Conservation (phyloP, 30 jellyfish, hydroid and myxozoan species). For the Hydra vulgaris region DNA sequence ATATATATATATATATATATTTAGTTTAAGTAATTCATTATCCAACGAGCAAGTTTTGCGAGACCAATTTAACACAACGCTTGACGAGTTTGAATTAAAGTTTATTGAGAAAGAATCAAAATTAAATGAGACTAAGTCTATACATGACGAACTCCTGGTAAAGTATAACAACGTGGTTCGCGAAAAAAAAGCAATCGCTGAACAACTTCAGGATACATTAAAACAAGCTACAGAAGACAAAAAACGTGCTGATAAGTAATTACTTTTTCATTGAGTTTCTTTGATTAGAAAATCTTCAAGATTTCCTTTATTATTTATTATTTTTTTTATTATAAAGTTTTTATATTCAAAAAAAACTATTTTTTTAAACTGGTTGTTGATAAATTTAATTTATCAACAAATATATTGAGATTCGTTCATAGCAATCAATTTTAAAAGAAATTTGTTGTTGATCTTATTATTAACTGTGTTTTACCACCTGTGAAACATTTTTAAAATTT, state of each 20-base stretch:
- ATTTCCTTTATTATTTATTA: no score
- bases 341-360: no score
- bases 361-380: no score
- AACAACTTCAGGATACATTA: conserved; percentile 57
- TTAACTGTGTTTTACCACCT: no score
- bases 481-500: no score
- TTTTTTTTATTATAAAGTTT: no score
- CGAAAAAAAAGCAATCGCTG: conserved; percentile 64
- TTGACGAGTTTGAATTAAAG: conserved; percentile 71
- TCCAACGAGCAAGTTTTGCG: conserved; percentile 67
- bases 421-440: no score
- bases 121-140: conserved; percentile 45
- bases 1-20: neutral
- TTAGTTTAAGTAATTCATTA: conserved; percentile 74
- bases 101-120: conserved; percentile 59
- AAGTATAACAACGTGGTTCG: conserved; percentile 42
- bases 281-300: no score
- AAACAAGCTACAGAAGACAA: conserved; percentile 46
- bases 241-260: conserved; percentile 55
- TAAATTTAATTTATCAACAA: no score
- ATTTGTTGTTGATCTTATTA: no score
- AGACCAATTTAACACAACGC: conserved; percentile 73
- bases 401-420: no score
- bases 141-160: conserved; percentile 67
- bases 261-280: neutral